A percentile compares a stretch with the other conserved stretches of the same genome.
These are phyloP conservation scores for Malacosoma neustria DNA, from an alignment of 2,888 invertebrate species.

Conservation along the genomic window DNA sequence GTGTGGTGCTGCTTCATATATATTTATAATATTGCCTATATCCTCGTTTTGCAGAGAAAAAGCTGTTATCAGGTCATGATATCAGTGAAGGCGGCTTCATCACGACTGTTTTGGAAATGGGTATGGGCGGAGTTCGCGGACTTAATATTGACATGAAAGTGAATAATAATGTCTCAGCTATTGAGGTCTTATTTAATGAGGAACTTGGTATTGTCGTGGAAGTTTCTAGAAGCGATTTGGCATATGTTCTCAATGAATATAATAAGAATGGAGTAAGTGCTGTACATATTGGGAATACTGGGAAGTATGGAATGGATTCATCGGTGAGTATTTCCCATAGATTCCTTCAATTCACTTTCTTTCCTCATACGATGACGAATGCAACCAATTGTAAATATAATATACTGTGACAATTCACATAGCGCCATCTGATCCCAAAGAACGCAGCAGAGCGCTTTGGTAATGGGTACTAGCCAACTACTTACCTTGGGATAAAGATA, in stretches of 20 bases:
- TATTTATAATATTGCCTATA: too few relatives aligned
- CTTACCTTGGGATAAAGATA: too few relatives aligned
- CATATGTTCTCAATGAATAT: slow-evolving; percentile 77
- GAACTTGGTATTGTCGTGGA: slow-evolving; percentile 92
- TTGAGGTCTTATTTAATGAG: slow-evolving; percentile 87
- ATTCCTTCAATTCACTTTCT: too few relatives aligned
- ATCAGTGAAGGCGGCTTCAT: slow-evolving; percentile 97
- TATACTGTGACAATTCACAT: too few relatives aligned
- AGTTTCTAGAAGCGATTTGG: slow-evolving; percentile 71
- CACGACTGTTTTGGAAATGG: slow-evolving; percentile 94
- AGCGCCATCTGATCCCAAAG: too few relatives aligned
- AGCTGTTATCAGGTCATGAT: slow-evolving; percentile 92
- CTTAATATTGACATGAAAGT: slow-evolving; percentile 76
- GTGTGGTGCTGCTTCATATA: too few relatives aligned
- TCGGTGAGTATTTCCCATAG: slow-evolving; percentile 66
- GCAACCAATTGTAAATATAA: too few relatives aligned
- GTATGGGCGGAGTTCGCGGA: slow-evolving; percentile 93
- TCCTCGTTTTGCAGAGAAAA: slow-evolving; percentile 74
- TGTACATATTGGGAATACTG: slow-evolving; percentile 79
- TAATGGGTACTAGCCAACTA: too few relatives aligned
- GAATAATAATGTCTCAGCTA: slow-evolving; percentile 55
- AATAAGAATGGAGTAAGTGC: slow-evolving; percentile 76
- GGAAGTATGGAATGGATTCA: slow-evolving; percentile 79
- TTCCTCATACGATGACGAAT: too few relatives aligned
- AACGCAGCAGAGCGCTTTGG: too few relatives aligned